These are phyloP conservation scores for Caenorhabditis virilis DNA, from an alignment of 2,888 invertebrate species.

Conservation along the genomic window DNA sequence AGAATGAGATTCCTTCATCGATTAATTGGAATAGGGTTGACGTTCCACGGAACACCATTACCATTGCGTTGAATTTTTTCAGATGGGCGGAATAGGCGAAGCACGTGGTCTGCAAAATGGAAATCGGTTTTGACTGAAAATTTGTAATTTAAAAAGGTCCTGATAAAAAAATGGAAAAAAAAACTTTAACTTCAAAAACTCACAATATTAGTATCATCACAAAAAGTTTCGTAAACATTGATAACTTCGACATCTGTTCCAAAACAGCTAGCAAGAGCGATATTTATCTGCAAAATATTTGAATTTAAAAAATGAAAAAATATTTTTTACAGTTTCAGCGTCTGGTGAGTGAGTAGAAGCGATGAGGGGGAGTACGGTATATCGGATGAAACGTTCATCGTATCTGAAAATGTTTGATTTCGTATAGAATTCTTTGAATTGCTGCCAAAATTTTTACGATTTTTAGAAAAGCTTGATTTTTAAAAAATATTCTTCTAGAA, in stretches of 20 bases:
- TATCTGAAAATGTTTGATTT: constrained; percentile 24
- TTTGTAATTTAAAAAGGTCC: too few relatives aligned
- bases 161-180: too few relatives aligned
- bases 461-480: neutral
- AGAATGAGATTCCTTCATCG: constrained; percentile 38
- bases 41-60: constrained; percentile 24
- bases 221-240: constrained; percentile 22
- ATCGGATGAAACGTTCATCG: constrained; percentile 22
- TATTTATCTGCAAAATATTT: constrained; percentile 7
- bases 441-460: neutral
- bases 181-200: constrained; percentile 2
- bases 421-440: neutral
- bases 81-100: constrained; percentile 24
- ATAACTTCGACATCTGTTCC: constrained; percentile 12
- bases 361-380: constrained; percentile 18
- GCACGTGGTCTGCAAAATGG: constrained; percentile 25
- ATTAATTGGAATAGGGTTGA: constrained; percentile 24
- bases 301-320: too few relatives aligned
- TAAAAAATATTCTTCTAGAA: neutral
- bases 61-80: constrained; percentile 17
- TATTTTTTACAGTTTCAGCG: neutral
- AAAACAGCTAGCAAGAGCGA: constrained; percentile 12
- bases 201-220: constrained; percentile 28
- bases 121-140: too few relatives aligned
- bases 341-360: constrained; percentile 21